phyloP scores from a whole-genome alignment of 2,888 invertebrate genomes.

The Dioctria rufipes region DNA sequence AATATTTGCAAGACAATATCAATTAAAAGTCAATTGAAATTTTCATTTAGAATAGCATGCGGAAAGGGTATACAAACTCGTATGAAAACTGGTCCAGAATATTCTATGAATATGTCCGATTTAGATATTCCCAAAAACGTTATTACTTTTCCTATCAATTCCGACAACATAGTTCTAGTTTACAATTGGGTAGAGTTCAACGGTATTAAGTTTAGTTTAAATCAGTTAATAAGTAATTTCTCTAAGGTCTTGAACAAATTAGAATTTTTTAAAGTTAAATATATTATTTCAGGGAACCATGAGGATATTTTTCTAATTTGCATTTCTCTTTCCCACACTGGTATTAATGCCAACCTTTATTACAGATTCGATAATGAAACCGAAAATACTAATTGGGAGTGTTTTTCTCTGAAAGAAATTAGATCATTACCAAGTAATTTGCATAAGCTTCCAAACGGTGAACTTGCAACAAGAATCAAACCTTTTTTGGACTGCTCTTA shows the following conservation, averaged over 20 bases:
- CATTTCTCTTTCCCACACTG: no score
- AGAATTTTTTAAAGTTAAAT: neutral
- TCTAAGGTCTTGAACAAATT: neutral
- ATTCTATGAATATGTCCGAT: conserved; percentile 1
- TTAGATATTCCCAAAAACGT: neutral
- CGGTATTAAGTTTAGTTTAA: neutral
- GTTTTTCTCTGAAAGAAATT: no score
- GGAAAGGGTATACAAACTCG: neutral
- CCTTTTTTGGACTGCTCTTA: neutral
- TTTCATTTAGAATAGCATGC: neutral
- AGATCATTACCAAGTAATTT: neutral
- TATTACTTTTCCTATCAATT: neutral
- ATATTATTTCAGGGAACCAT: neutral
- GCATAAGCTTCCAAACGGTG: conserved; percentile 1
- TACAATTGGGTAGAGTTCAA: neutral
- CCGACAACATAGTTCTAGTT: neutral
- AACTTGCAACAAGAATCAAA: neutral
- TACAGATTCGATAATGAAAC: no score
- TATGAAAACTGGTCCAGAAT: conserved; percentile 17
- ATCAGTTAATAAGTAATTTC: neutral
- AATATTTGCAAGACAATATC: no score
- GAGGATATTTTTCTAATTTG: no score
- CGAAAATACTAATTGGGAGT: no score
- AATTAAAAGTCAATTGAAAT: neutral
- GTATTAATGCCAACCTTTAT: no score